A percentile compares a stretch with the other conserved stretches of the same genome.
Conservation (phyloP, 2,888 invertebrate genomes). For the Gibbula magus region DNA sequence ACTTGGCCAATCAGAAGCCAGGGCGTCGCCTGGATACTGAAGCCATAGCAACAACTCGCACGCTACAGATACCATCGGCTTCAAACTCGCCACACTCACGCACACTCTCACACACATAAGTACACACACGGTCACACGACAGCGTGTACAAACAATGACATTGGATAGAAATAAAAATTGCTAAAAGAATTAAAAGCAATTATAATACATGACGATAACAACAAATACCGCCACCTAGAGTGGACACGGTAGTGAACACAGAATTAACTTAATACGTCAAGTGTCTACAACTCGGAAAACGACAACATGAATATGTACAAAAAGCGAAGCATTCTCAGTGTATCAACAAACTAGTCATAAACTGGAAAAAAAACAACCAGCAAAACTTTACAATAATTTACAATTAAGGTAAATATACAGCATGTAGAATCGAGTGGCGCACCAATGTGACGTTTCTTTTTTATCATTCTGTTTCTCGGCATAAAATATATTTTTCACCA, state of each 20-base stretch:
- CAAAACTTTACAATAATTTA: too few species aligned
- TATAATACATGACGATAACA: not conserved
- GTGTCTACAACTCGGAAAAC: not conserved
- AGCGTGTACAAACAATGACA: slow-evolving; percentile 15
- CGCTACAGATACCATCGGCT: not conserved
- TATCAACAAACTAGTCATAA: too few species aligned
- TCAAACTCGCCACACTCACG: not conserved
- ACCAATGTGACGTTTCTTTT: too few species aligned
- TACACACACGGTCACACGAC: slow-evolving; percentile 11
- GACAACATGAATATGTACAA: not conserved
- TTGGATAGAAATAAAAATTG: not conserved
- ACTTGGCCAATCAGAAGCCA: slow-evolving; percentile 12
- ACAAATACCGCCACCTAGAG: not conserved
- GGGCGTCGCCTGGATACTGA: not conserved
- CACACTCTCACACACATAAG: slow-evolving; percentile 24
- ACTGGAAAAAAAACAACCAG: too few species aligned
- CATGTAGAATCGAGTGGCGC: too few species aligned
- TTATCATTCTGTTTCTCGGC: too few species aligned
- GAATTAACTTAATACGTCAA: slow-evolving; percentile 15
- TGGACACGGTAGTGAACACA: not conserved
- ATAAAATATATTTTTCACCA: too few species aligned
- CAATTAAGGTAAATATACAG: too few species aligned
- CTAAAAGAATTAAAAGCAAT: slow-evolving; percentile 18
- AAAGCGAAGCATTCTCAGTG: not conserved
- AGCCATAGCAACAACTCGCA: not conserved